A percentile compares a stretch with the other conserved stretches of the same genome.
phyloP scores from a whole-genome alignment of 92 coral and sea anemone genomes.

The Epizoanthus scotinus region DNA sequence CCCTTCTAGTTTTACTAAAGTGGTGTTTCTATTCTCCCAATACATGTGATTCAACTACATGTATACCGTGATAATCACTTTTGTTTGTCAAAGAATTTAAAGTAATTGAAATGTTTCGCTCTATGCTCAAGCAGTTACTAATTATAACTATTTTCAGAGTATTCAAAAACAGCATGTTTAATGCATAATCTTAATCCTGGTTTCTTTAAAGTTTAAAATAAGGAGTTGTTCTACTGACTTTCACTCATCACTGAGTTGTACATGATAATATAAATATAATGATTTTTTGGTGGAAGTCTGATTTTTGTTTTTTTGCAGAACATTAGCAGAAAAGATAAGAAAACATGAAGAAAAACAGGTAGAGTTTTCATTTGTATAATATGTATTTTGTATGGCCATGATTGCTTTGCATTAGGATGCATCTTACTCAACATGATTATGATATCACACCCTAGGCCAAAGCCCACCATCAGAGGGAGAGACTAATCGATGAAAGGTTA shows the following conservation, averaged over 20 bases:
- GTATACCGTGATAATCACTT: not conserved
- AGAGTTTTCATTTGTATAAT: not conserved
- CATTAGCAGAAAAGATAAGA: conserved; percentile 78
- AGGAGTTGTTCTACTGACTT: no score
- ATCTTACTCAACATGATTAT: not conserved
- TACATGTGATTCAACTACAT: not conserved
- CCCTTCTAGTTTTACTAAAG: not conserved
- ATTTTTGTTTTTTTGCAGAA: conserved; percentile 49
- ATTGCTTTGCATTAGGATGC: not conserved
- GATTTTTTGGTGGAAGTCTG: no score
- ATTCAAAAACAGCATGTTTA: no score
- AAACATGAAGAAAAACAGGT: conserved; percentile 98
- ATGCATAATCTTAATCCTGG: no score
- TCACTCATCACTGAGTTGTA: no score
- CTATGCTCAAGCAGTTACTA: no score
- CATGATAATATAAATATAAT: no score
- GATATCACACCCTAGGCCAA: conserved; percentile 58
- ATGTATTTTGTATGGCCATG: no score
- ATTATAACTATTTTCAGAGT: no score
- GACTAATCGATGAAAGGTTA: conserved; percentile 84
- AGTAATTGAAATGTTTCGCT: no score
- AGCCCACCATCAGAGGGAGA: conserved; percentile 92
- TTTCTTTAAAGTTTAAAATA: no score
- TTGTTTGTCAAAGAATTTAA: no score
- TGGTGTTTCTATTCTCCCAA: not conserved